Evolutionary conservation across 2,888 invertebrate species (phyloP).

Genomic region (Acleris emargana): DNA sequence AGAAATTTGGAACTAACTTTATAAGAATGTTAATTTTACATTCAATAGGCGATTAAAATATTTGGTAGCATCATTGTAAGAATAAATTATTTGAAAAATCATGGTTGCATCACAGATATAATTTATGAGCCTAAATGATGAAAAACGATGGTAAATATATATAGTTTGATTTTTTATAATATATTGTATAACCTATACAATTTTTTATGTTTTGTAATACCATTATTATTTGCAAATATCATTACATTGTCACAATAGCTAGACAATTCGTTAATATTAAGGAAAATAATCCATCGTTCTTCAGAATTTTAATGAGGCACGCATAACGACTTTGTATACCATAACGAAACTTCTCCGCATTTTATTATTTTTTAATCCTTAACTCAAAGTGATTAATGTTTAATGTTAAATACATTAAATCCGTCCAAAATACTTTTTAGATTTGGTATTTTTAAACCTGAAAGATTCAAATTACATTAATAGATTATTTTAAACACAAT

Average conservation of each 20-base stretch:
- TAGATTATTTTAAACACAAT: no score
- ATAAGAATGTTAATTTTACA: background rate
- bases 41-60: background rate
- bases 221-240: background rate
- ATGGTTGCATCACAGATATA: no score
- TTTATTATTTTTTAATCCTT: conserved; percentile 4
- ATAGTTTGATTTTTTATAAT: no score
- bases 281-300: conserved; percentile 7
- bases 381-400: conserved; percentile 8
- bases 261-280: background rate
- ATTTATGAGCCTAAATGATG: no score
- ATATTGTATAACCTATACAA: no score
- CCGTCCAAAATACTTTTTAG: no score
- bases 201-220: no score
- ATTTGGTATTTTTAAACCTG: background rate
- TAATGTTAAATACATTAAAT: background rate
- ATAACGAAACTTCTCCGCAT: conserved; percentile 12
- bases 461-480: no score
- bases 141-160: no score
- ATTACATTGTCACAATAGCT: background rate
- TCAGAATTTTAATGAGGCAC: conserved; percentile 13
- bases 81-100: no score
- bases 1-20: conserved; percentile 6
- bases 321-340: conserved; percentile 7
- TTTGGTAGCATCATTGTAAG: no score